Percentiles rank a stretch among this genome's conserved stretches.
phyloP scores from a whole-genome alignment of 1,140 invertebrate species.

The Homalodisca vitripennis region DNA sequence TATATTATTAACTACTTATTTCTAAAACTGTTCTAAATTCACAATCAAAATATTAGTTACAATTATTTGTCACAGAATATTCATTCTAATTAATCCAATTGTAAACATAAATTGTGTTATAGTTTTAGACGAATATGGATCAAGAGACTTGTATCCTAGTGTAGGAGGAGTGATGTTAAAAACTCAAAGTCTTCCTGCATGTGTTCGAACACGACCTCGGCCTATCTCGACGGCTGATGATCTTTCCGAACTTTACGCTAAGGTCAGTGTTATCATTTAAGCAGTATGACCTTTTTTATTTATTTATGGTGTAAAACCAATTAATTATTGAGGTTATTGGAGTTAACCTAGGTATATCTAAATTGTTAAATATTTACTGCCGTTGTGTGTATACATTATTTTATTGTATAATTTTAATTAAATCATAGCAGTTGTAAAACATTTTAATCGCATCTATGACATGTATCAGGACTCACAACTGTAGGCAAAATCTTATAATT shows the following conservation, averaged over 20 bases:
- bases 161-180: conserved; percentile 51
- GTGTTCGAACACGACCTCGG: conserved; percentile 60
- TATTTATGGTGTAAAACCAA: too few species aligned
- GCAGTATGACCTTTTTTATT: too few species aligned
- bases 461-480: too few species aligned
- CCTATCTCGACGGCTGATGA: conserved; percentile 67
- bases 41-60: not conserved
- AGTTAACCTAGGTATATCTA: too few species aligned
- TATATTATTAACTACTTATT: not conserved
- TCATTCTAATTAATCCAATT: not conserved
- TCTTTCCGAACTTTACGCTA: conserved; percentile 67
- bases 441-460: too few species aligned
- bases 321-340: too few species aligned
- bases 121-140: conserved; percentile 58
- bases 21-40: not conserved
- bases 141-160: conserved; percentile 48
- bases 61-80: not conserved
- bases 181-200: conserved; percentile 65
- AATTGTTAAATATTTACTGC: too few species aligned
- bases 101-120: conserved; percentile 31
- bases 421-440: too few species aligned
- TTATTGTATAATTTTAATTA: too few species aligned
- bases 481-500: too few species aligned
- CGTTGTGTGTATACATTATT: too few species aligned
- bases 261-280: too few species aligned